These are phyloP conservation scores for Indicator maculatus DNA, from an alignment of 2,113 vertebrate species.

Conservation along the genomic window DNA sequence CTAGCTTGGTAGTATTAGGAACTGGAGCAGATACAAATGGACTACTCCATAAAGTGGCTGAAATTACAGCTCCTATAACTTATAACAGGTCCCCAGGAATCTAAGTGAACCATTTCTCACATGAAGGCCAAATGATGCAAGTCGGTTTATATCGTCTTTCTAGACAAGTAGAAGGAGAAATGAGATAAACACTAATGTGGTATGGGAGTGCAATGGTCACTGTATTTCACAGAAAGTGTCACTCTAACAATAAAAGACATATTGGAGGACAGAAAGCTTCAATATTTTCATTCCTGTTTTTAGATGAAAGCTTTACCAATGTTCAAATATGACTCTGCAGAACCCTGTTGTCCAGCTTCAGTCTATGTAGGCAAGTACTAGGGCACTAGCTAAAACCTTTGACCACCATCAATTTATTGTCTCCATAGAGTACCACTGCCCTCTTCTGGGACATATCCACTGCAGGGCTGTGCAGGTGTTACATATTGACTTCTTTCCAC, in stretches of 20 bases:
- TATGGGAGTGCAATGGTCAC: neutral
- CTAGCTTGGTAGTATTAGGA: constrained; percentile 71
- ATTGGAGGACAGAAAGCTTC: neutral
- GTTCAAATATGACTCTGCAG: neutral
- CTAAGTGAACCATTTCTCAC: constrained; percentile 17
- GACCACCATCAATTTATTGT: neutral
- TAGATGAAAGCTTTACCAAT: neutral
- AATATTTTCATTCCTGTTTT: neutral
- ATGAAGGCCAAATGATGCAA: neutral
- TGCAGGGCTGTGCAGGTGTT: neutral
- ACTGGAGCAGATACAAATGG: constrained; percentile 55
- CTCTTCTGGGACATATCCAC: constrained; percentile 33
- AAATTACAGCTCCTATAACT: constrained; percentile 65
- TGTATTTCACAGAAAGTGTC: neutral
- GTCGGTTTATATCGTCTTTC: neutral
- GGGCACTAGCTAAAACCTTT: neutral
- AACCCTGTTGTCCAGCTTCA: accelerated
- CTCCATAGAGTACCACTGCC: constrained; percentile 27
- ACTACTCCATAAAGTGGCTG: constrained; percentile 62
- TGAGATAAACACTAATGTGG: neutral
- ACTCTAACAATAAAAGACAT: neutral
- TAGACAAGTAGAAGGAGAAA: neutral
- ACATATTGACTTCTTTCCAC: neutral
- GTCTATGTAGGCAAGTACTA: neutral
- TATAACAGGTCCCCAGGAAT: constrained; percentile 18